These are phyloP conservation scores for Pelodytes ibericus DNA, from an alignment of 2,797 vertebrate genomes.

Conservation along the genomic window DNA sequence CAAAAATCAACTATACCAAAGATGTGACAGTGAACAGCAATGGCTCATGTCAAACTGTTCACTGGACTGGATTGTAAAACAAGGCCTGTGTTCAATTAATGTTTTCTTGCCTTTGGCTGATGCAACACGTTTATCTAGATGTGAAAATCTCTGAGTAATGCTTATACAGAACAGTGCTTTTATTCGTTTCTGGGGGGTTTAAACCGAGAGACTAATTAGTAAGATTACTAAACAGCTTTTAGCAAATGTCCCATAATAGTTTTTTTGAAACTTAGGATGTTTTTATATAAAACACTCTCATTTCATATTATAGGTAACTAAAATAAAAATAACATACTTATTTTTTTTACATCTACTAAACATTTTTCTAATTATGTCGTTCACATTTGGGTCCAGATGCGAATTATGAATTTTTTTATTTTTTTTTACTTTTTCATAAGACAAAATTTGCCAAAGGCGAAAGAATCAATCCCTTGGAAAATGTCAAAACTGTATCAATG, in stretches of 20 bases:
- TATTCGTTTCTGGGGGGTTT: conserved; percentile 37
- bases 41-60: conserved; percentile 10
- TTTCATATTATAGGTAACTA: conserved; percentile 54
- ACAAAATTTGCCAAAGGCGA: conserved; percentile 47
- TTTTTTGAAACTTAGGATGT: conserved; percentile 58
- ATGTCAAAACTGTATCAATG: conserved; percentile 31
- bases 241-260: conserved; percentile 43
- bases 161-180: conserved; percentile 46
- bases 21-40: conserved; percentile 42
- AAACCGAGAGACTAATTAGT: conserved; percentile 54
- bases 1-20: conserved; percentile 39
- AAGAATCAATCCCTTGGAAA: conserved; percentile 51
- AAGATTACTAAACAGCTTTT: conserved; percentile 57
- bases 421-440: conserved; percentile 17
- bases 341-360: conserved; percentile 40
- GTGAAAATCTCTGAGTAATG: conserved; percentile 51
- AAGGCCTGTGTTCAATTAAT: conserved; percentile 49
- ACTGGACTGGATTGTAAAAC: conserved; percentile 45
- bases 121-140: conserved; percentile 54
- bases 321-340: conserved; percentile 62
- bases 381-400: conserved; percentile 60
- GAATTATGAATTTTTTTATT: conserved; percentile 49
- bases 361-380: conserved; percentile 57
- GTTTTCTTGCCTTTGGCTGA: conserved; percentile 27
- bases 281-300: conserved; percentile 59